Evolutionary conservation across 2,888 invertebrate species (phyloP).

Genomic region (Formica aserva): DNA sequence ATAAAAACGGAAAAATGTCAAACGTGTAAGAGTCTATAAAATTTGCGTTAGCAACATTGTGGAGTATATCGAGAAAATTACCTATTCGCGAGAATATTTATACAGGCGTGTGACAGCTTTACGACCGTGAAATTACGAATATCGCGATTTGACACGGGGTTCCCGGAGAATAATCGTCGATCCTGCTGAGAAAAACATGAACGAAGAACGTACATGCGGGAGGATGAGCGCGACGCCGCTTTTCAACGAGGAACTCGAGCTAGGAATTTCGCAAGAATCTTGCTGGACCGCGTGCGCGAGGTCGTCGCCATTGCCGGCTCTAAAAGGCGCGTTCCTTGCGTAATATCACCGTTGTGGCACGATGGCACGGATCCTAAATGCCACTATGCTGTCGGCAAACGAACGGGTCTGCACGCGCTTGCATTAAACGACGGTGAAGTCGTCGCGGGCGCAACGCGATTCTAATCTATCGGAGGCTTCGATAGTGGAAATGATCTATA

Average conservation of each 20-base stretch:
- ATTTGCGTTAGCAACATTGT: not conserved
- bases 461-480: constrained; percentile 1
- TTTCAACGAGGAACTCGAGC: constrained; percentile 65
- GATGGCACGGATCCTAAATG: constrained; percentile 79
- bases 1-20: not conserved
- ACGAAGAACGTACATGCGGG: not conserved
- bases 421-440: constrained; percentile 28
- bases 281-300: constrained; percentile 65
- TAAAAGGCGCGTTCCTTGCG: constrained; percentile 69
- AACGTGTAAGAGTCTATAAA: not conserved
- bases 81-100: not conserved
- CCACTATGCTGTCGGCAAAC: constrained; percentile 69
- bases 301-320: constrained; percentile 63
- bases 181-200: not conserved
- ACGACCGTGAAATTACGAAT: constrained; percentile 11
- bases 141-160: not conserved
- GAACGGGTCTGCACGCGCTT: constrained; percentile 29
- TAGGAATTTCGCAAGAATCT: constrained; percentile 71
- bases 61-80: not conserved
- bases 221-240: constrained; percentile 35
- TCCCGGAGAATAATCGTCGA: constrained; percentile 18
- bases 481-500: not conserved
- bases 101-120: not conserved
- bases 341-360: constrained; percentile 60
- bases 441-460: not conserved